These are phyloP conservation scores for Argya squamiceps DNA, from an alignment of 2,797 vertebrate genomes.

Conservation along the genomic window DNA sequence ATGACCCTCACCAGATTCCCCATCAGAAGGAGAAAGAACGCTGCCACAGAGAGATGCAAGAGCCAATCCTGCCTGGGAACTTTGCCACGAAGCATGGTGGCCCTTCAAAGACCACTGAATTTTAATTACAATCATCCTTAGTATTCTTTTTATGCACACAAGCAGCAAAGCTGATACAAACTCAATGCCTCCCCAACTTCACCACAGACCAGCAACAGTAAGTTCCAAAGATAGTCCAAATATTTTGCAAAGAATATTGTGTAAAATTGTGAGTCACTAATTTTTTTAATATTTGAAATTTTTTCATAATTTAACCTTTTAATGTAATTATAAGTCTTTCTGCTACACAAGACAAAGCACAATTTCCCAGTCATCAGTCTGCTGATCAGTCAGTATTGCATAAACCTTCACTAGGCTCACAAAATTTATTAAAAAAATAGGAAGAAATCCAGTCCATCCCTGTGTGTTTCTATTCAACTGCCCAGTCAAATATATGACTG, in stretches of 20 bases:
- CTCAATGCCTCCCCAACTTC: background rate
- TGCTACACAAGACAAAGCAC: background rate
- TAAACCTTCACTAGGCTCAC: background rate
- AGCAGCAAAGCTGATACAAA: background rate
- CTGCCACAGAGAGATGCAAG: fast-evolving
- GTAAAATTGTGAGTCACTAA: background rate
- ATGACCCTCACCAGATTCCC: background rate
- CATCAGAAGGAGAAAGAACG: background rate
- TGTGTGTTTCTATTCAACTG: background rate
- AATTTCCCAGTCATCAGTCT: background rate
- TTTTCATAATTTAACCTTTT: background rate
- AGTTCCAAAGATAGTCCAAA: background rate
- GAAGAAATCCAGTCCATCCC: background rate
- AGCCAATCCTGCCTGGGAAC: background rate
- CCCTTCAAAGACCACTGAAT: background rate
- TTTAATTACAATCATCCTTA: background rate
- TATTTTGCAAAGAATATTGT: background rate
- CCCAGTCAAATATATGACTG: background rate
- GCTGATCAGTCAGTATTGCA: background rate
- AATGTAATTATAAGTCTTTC: background rate
- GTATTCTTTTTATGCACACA: background rate
- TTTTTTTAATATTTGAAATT: background rate
- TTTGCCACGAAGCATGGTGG: background rate
- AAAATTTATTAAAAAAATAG: background rate
- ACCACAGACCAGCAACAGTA: background rate